phyloP scores from a whole-genome alignment of 2,797 vertebrate genomes.

The Pangasius djambal region DNA sequence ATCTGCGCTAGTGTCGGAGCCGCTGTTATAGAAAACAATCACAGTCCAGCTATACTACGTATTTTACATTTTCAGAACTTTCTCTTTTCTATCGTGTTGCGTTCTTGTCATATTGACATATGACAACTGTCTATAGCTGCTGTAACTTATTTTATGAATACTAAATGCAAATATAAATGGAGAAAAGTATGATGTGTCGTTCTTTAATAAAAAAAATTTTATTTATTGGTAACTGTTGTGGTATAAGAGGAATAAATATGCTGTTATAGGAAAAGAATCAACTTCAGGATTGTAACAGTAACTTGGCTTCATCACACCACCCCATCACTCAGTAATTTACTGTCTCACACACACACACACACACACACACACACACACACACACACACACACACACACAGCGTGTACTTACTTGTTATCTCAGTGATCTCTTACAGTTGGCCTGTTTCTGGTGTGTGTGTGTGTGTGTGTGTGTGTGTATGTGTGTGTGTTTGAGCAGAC shows the following conservation, averaged over 20 bases:
- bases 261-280: neutral
- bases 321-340: neutral
- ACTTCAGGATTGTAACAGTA: neutral
- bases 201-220: neutral
- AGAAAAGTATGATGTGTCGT: neutral
- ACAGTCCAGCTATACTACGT: neutral
- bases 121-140: neutral
- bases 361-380: neutral
- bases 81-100: neutral
- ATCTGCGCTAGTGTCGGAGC: neutral
- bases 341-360: neutral
- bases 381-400: neutral
- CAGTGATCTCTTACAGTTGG: neutral
- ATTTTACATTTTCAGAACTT: neutral
- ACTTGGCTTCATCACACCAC: neutral
- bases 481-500: conserved; percentile 68
- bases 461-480: conserved; percentile 6
- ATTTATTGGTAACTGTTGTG: neutral
- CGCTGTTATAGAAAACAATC: neutral
- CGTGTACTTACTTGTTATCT: neutral
- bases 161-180: neutral
- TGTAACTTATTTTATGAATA: neutral
- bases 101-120: neutral
- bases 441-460: neutral
- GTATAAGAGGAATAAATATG: neutral